Conservation (phyloP, 2,113 vertebrate species). For the Nothocercus julius region DNA sequence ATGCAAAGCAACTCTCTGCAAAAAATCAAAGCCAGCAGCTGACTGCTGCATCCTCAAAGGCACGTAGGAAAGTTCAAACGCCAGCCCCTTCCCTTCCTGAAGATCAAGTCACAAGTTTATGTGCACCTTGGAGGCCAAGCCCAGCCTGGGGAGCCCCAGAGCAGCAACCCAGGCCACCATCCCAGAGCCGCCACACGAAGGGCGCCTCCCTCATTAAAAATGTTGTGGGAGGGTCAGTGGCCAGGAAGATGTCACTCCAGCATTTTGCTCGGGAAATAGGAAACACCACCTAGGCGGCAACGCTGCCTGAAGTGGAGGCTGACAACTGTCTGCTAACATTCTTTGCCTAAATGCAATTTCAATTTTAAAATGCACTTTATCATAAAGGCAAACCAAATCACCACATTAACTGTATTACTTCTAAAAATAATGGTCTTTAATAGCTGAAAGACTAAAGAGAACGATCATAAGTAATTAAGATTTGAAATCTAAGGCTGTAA, state of each 20-base stretch:
- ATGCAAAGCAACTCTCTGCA: background rate
- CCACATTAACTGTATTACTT: background rate
- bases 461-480: background rate
- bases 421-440: conserved; percentile 11
- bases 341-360: background rate
- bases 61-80: background rate
- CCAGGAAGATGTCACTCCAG: background rate
- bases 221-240: background rate
- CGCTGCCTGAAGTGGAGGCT: background rate
- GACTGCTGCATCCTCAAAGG: conserved; percentile 5
- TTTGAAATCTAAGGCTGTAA: background rate
- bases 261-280: background rate
- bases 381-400: background rate
- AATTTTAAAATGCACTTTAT: background rate
- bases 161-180: fast-evolving
- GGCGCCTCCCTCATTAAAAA: background rate
- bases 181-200: fast-evolving
- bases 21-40: conserved; percentile 32
- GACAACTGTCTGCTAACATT: background rate
- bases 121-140: background rate
- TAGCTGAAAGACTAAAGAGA: conserved; percentile 6
- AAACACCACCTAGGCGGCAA: fast-evolving
- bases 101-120: background rate
- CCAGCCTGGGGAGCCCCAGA: background rate
- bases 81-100: background rate